phyloP scores from a whole-genome alignment of 2,113 vertebrate genomes.

The Cynoglossus semilaevis region DNA sequence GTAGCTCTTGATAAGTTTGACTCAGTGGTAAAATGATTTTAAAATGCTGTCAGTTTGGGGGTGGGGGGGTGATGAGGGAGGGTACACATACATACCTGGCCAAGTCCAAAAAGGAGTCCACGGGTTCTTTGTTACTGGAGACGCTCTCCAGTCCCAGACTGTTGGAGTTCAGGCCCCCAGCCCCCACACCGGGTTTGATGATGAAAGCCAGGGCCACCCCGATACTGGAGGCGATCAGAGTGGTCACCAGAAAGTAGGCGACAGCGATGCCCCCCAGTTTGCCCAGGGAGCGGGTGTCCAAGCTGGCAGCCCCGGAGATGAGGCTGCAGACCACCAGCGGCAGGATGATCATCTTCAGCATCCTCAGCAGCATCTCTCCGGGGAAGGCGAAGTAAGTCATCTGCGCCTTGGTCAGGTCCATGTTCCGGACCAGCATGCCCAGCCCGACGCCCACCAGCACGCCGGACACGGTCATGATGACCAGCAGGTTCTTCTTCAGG shows the following conservation, averaged over 20 bases:
- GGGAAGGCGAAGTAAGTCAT: slow-evolving; percentile 90
- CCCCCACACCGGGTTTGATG: slow-evolving; percentile 86
- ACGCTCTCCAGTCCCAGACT: slow-evolving; percentile 74
- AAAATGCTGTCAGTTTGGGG: too few relatives aligned
- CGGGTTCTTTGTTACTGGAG: slow-evolving; percentile 83
- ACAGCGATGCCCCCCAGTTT: slow-evolving; percentile 90
- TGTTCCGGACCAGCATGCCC: slow-evolving; percentile 80
- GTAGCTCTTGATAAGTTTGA: too few relatives aligned
- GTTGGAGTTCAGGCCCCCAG: slow-evolving; percentile 81
- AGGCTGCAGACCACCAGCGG: slow-evolving; percentile 95
- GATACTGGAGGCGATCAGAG: slow-evolving; percentile 88
- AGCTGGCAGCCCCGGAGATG: slow-evolving; percentile 91
- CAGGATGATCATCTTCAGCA: slow-evolving; percentile 97
- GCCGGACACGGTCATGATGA: slow-evolving; percentile 89
- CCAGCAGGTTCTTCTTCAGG: slow-evolving; percentile 81
- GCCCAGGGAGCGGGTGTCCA: slow-evolving; percentile 91
- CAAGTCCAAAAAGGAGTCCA: slow-evolving; percentile 92
- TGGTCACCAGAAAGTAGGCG: slow-evolving; percentile 90
- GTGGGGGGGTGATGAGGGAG: too few relatives aligned
- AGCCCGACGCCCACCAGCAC: slow-evolving; percentile 86
- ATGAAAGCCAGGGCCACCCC: slow-evolving; percentile 88
- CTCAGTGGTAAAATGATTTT: too few relatives aligned
- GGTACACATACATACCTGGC: slow-evolving; percentile 88
- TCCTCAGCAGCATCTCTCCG: slow-evolving; percentile 93
- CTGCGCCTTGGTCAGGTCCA: slow-evolving; percentile 79